Evolutionary conservation across 2,888 invertebrate genomes (phyloP).

Genomic region (Hipparchia semele): DNA sequence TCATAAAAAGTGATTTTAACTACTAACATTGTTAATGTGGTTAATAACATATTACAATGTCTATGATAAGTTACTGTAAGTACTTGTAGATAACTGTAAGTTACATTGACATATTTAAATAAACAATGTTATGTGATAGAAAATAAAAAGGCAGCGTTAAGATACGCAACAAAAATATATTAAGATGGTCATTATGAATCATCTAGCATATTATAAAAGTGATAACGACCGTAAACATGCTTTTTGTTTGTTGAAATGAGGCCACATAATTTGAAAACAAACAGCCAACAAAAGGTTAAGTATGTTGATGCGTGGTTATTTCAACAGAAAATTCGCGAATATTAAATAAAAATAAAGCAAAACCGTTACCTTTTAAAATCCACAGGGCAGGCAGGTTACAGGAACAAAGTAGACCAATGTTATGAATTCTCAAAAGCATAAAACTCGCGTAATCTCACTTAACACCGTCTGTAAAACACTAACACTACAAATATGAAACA

Average conservation of each 20-base stretch:
- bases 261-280: background rate
- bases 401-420: conserved; percentile 72
- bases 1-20: background rate
- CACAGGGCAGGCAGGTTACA: conserved; percentile 69
- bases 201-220: background rate
- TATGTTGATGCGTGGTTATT: background rate
- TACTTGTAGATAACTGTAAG: too few relatives aligned
- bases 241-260: background rate
- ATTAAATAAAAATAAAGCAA: conserved; percentile 42
- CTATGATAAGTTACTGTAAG: too few relatives aligned
- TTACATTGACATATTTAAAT: too few relatives aligned
- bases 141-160: background rate
- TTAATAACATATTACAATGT: too few relatives aligned
- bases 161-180: background rate
- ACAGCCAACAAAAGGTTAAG: background rate
- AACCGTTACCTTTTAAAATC: conserved; percentile 80
- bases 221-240: conserved; percentile 13
- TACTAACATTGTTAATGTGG: too few relatives aligned
- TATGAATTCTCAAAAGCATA: conserved; percentile 52
- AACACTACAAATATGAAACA: conserved; percentile 55
- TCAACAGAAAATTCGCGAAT: background rate
- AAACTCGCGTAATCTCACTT: conserved; percentile 59
- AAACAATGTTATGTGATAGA: too few relatives aligned
- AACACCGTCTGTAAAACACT: conserved; percentile 59
- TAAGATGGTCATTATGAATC: conserved; percentile 13